These are phyloP conservation scores for Schizopygopsis malacanthus DNA, from an alignment of 2,797 vertebrate species.

Conservation along the genomic window DNA sequence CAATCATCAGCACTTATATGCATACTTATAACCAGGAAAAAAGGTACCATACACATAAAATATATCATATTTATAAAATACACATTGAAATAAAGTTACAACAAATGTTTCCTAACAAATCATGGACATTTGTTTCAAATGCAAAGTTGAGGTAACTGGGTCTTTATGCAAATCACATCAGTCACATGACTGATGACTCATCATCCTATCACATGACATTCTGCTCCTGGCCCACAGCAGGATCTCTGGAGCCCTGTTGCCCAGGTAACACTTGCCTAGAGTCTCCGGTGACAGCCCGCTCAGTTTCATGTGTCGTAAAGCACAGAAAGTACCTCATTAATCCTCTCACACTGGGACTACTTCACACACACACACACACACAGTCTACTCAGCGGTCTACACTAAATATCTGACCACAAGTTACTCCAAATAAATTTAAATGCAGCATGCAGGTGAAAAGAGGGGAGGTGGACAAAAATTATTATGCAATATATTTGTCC, in stretches of 20 bases:
- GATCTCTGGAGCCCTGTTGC: slow-evolving; percentile 68
- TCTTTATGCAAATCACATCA: neutral
- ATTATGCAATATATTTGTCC: no score
- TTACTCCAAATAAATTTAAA: neutral
- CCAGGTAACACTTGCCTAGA: slow-evolving; percentile 72
- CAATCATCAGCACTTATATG: neutral
- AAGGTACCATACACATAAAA: neutral
- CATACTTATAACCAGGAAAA: neutral
- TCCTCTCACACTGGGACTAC: slow-evolving; percentile 63
- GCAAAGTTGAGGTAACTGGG: slow-evolving; percentile 2
- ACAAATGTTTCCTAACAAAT: neutral
- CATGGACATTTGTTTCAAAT: neutral
- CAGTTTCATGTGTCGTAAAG: slow-evolving; percentile 65
- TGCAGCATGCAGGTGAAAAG: neutral
- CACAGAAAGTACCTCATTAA: slow-evolving; percentile 72
- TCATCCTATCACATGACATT: slow-evolving; percentile 47
- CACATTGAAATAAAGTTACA: neutral
- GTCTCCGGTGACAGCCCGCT: slow-evolving; percentile 76
- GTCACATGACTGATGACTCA: slow-evolving; percentile 35
- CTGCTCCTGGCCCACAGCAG: slow-evolving; percentile 50
- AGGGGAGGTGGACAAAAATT: neutral
- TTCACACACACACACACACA: slow-evolving; percentile 33
- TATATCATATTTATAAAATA: neutral
- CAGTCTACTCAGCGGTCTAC: neutral
- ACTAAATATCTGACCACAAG: neutral